Evolutionary conservation across 2,888 invertebrate genomes (phyloP).

Genomic region (Phlogophora meticulosa): DNA sequence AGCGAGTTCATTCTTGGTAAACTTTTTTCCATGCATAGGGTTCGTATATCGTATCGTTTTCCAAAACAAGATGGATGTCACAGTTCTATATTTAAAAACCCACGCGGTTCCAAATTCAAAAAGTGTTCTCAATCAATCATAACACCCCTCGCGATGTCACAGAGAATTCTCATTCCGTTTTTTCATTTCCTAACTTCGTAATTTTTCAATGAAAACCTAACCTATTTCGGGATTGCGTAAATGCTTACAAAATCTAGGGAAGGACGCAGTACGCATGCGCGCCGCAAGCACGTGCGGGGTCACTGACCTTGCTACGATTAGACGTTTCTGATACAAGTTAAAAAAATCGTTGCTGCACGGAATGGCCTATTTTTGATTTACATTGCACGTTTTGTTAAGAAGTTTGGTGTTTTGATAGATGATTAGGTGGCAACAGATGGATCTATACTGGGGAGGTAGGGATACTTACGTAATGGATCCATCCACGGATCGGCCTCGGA

Average conservation of each 20-base stretch:
- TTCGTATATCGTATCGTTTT: no score
- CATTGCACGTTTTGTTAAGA: background rate
- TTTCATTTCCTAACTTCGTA: background rate
- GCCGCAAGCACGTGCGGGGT: constrained; percentile 60
- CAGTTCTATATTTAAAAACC: constrained; percentile 5
- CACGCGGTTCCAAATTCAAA: background rate
- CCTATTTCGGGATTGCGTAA: constrained; percentile 23
- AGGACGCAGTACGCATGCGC: constrained; percentile 54
- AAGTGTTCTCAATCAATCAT: background rate
- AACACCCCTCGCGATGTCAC: no score
- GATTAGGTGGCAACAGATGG: background rate
- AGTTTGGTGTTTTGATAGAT: background rate
- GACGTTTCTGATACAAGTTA: constrained; percentile 33
- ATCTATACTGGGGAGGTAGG: background rate
- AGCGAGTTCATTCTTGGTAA: no score
- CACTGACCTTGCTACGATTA: constrained; percentile 57
- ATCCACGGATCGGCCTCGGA: no score
- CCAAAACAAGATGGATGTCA: constrained; percentile 5
- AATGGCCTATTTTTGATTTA: constrained; percentile 37
- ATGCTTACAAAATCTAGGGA: constrained; percentile 41
- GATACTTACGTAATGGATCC: no score
- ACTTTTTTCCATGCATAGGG: no score
- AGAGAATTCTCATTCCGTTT: background rate
- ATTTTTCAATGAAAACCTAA: constrained; percentile 23
- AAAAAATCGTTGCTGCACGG: constrained; percentile 13